phyloP scores from a whole-genome alignment of 1,140 invertebrate genomes.

The Hydropsyche tenuis region DNA sequence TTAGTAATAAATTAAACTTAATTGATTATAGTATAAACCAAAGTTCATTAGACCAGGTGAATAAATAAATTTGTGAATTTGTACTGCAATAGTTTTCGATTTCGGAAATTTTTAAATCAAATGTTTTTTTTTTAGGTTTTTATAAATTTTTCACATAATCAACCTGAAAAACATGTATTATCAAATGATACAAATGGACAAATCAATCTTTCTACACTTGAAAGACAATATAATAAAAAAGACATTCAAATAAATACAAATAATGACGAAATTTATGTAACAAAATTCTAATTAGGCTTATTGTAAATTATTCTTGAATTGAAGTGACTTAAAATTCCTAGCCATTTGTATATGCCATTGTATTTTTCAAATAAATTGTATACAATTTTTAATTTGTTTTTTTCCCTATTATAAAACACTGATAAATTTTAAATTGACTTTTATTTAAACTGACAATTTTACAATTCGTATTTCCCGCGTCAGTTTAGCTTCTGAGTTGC shows the following conservation, averaged over 20 bases:
- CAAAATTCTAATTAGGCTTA: constrained; percentile 15
- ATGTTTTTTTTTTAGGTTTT: constrained; percentile 39
- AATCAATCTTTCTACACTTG: constrained; percentile 42
- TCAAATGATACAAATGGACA: constrained; percentile 17
- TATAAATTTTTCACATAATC: constrained; percentile 43
- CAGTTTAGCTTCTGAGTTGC: too few species aligned
- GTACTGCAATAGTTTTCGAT: neutral
- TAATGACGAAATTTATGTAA: neutral
- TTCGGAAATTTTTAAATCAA: neutral
- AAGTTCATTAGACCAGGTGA: constrained; percentile 79
- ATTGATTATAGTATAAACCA: constrained; percentile 80
- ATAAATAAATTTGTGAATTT: constrained; percentile 36
- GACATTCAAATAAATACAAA: neutral
- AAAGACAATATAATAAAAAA: constrained; percentile 43
- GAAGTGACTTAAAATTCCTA: too few species aligned
- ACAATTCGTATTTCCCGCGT: too few species aligned
- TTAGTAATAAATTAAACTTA: constrained; percentile 64
- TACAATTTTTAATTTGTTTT: too few species aligned
- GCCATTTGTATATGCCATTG: too few species aligned
- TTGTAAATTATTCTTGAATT: too few species aligned
- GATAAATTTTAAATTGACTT: too few species aligned
- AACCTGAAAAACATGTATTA: neutral
- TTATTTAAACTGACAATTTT: too few species aligned
- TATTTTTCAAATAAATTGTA: too few species aligned
- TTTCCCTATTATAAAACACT: too few species aligned